Evolutionary conservation across 2,113 vertebrate genomes (phyloP).

Genomic region (Gadus chalcogrammus): DNA sequence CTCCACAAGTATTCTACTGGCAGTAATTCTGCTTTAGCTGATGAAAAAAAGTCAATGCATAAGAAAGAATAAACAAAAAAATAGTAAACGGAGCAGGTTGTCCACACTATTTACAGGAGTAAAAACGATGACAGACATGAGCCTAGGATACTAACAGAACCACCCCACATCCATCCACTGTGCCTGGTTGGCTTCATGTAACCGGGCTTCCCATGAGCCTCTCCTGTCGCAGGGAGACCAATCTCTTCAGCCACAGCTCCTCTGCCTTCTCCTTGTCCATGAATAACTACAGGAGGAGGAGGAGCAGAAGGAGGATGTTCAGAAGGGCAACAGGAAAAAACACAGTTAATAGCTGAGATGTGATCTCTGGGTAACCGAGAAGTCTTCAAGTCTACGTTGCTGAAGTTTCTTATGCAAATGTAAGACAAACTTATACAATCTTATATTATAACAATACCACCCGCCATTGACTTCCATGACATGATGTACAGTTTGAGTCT

Average conservation of each 20-base stretch:
- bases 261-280: conserved; percentile 90
- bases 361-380: too few species aligned
- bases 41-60: too few species aligned
- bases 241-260: conserved; percentile 87
- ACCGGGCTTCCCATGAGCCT: conserved; percentile 94
- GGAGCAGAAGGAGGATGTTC: too few species aligned
- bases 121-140: not conserved
- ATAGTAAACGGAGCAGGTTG: too few species aligned
- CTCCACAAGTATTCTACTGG: too few species aligned
- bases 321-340: not conserved
- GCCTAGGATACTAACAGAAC: not conserved
- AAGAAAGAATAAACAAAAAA: too few species aligned
- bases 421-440: too few species aligned
- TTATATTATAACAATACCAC: too few species aligned
- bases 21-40: too few species aligned
- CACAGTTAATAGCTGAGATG: not conserved
- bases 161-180: not conserved
- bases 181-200: conserved; percentile 59
- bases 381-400: too few species aligned
- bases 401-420: too few species aligned
- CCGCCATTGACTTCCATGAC: too few species aligned
- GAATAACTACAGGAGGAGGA: conserved; percentile 78
- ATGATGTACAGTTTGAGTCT: not conserved
- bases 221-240: conserved; percentile 88
- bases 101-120: not conserved